These are phyloP conservation scores for Enteromius fasciolatus DNA, from an alignment of 2,797 vertebrate species.

Conservation along the genomic window DNA sequence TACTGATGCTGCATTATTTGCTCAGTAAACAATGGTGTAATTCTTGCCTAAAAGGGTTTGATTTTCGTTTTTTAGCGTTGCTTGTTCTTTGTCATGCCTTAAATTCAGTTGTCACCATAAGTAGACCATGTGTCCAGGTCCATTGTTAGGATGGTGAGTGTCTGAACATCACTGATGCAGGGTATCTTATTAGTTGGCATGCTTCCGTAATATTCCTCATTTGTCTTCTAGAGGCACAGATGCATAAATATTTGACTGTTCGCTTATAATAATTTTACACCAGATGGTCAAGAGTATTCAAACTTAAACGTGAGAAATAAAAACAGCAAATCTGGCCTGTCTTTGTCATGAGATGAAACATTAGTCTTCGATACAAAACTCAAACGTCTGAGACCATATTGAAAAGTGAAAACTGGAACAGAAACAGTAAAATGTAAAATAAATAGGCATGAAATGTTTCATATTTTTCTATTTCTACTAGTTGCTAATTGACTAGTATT, in stretches of 20 bases:
- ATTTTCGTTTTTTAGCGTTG: background rate
- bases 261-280: constrained; percentile 11
- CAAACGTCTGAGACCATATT: background rate
- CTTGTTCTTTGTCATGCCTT: background rate
- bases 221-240: background rate
- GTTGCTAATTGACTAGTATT: background rate
- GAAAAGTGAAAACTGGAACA: background rate
- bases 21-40: background rate
- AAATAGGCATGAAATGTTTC: too few species aligned
- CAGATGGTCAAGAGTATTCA: background rate
- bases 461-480: background rate
- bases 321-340: background rate
- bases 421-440: background rate
- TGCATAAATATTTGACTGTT: background rate
- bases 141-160: constrained; percentile 27
- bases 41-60: background rate
- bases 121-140: background rate
- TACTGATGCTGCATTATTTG: constrained; percentile 66
- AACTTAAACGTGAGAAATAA: background rate
- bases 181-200: constrained; percentile 57
- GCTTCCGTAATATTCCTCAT: constrained; percentile 31
- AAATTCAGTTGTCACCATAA: background rate
- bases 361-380: background rate
- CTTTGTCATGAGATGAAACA: background rate
- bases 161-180: constrained; percentile 2